Conservation (phyloP, 2,888 invertebrate species). For the Troglohyphantes excavatus region DNA sequence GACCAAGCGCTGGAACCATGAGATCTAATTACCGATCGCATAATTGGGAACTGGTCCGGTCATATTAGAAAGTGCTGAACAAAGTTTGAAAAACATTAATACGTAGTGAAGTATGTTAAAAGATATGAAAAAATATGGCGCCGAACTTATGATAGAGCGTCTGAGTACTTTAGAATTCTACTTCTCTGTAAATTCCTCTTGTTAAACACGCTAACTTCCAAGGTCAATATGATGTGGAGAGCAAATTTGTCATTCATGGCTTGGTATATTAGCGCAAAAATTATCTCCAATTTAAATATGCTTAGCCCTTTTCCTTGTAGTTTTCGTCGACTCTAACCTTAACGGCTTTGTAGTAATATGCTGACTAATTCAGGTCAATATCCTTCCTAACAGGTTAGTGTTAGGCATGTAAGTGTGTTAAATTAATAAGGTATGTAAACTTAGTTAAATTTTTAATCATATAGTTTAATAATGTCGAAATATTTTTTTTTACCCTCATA, state of each 20-base stretch:
- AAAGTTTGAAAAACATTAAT: conserved; percentile 62
- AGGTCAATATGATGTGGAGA: conserved; percentile 57
- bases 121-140: conserved; percentile 43
- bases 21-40: conserved; percentile 62
- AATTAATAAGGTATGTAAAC: too few species aligned
- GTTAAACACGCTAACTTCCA: conserved; percentile 54
- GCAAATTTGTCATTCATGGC: conserved; percentile 61
- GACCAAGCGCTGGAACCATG: conserved; percentile 3
- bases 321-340: neutral
- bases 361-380: neutral
- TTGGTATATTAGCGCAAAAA: conserved; percentile 66
- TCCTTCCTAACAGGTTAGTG: too few species aligned
- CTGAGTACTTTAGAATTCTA: conserved; percentile 29
- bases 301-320: conserved; percentile 11
- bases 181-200: conserved; percentile 60
- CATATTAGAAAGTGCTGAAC: neutral
- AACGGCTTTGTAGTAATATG: conserved; percentile 3
- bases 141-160: conserved; percentile 27
- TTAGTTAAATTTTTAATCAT: too few species aligned
- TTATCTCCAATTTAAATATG: conserved; percentile 73
- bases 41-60: conserved; percentile 35
- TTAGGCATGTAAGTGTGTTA: too few species aligned
- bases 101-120: neutral
- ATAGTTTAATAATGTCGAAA: too few species aligned
- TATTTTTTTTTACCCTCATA: too few species aligned